Percentiles rank a stretch among this genome's conserved stretches.
Evolutionary conservation across 2,888 invertebrate genomes (phyloP).

Genomic region (Catotricha subobsoleta): DNA sequence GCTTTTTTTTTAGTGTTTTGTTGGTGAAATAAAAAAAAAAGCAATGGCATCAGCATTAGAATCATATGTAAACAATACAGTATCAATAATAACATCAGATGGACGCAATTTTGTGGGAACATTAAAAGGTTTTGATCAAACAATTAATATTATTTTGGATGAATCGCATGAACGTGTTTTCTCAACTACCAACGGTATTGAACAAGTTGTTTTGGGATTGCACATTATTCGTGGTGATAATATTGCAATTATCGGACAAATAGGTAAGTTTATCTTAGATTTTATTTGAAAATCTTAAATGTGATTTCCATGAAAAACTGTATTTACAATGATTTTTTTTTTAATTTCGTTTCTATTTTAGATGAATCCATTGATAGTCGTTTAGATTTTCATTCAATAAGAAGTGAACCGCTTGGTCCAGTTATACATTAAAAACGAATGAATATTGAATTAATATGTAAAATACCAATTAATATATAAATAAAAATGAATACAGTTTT

Average conservation of each 20-base stretch:
- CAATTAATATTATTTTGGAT: slow-evolving; percentile 94
- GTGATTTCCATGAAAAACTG: too few relatives aligned
- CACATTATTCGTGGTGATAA: slow-evolving; percentile 98
- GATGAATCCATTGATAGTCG: slow-evolving; percentile 70
- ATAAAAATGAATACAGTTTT: background rate
- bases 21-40: too few relatives aligned
- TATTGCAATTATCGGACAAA: slow-evolving; percentile 74
- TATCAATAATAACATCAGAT: slow-evolving; percentile 90
- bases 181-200: slow-evolving; percentile 78
- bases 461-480: background rate
- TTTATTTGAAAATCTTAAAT: too few relatives aligned
- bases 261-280: too few relatives aligned
- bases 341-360: too few relatives aligned
- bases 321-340: too few relatives aligned
- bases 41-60: slow-evolving; percentile 70
- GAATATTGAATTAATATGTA: background rate
- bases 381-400: slow-evolving; percentile 58
- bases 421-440: slow-evolving; percentile 44
- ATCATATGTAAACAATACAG: slow-evolving; percentile 75
- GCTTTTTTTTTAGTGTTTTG: too few relatives aligned
- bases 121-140: slow-evolving; percentile 96
- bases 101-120: slow-evolving; percentile 94
- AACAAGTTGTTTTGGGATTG: slow-evolving; percentile 87
- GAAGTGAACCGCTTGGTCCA: slow-evolving; percentile 67
- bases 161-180: slow-evolving; percentile 98